phyloP scores from a whole-genome alignment of 1,140 invertebrate genomes.

The Bombus soroeensis region DNA sequence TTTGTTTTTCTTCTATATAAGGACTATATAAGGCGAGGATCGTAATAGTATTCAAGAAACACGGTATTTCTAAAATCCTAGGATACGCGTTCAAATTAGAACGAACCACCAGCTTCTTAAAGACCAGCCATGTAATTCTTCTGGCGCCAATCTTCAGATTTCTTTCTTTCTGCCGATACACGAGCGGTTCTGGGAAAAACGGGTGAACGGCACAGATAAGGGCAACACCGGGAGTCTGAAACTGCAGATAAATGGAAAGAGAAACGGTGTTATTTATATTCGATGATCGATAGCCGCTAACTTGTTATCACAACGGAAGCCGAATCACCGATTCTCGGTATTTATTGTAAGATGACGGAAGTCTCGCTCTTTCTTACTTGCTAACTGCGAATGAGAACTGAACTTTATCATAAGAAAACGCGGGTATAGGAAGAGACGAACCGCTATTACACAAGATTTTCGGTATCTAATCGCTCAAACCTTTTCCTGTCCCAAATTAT shows the following conservation, averaged over 20 bases:
- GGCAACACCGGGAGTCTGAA: conserved; percentile 14
- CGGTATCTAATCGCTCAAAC: not conserved
- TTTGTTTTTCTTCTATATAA: too few species aligned
- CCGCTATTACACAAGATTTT: conserved; percentile 26
- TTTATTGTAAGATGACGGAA: conserved; percentile 46
- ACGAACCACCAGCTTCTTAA: not conserved
- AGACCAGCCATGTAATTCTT: conserved; percentile 2
- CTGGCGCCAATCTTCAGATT: conserved; percentile 22
- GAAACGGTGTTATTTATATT: conserved; percentile 42
- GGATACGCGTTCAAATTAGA: not conserved
- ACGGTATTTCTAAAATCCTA: not conserved
- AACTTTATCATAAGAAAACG: conserved; percentile 18
- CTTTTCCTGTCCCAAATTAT: conserved; percentile 4
- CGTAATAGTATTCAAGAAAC: too few species aligned
- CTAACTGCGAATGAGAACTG: not conserved
- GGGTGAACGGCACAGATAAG: conserved; percentile 60
- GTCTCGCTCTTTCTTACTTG: not conserved
- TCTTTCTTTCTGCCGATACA: conserved; percentile 23
- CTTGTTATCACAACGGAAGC: conserved; percentile 47
- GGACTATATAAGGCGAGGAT: too few species aligned
- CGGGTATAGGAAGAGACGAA: not conserved
- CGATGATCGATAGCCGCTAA: conserved; percentile 29
- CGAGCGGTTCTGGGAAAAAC: conserved; percentile 52
- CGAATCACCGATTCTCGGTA: conserved; percentile 47
- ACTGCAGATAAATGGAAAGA: conserved; percentile 41